Conservation (phyloP, 2,888 invertebrate genomes). For the Heliconius aoede region DNA sequence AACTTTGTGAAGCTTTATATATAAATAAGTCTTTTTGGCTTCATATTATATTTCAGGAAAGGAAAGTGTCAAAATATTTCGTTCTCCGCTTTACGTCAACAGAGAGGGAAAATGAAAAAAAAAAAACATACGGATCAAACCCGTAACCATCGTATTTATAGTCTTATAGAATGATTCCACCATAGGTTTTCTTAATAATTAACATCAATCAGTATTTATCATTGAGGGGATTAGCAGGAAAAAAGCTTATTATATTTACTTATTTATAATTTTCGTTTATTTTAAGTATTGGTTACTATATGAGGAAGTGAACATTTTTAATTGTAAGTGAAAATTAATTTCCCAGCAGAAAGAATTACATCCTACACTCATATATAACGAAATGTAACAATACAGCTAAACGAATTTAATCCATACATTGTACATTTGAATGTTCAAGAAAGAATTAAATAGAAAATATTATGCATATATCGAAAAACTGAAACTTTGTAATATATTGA, state of each 20-base stretch:
- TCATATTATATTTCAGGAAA: background rate
- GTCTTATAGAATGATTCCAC: too few relatives aligned
- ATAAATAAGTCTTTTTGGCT: background rate
- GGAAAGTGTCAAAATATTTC: background rate
- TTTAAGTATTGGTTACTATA: too few relatives aligned
- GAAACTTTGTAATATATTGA: constrained; percentile 27
- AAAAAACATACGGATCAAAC: too few relatives aligned
- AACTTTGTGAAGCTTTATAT: background rate
- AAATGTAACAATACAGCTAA: background rate
- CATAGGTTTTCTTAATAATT: too few relatives aligned
- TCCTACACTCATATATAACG: background rate
- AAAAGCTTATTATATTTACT: too few relatives aligned
- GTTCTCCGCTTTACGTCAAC: background rate
- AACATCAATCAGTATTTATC: too few relatives aligned
- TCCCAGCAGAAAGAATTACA: background rate
- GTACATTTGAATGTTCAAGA: constrained; percentile 2
- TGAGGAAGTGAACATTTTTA: too few relatives aligned
- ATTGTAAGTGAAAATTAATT: too few relatives aligned
- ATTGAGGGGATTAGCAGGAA: too few relatives aligned
- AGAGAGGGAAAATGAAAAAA: too few relatives aligned
- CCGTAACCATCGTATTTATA: too few relatives aligned
- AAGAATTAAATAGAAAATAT: background rate
- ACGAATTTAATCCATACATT: background rate
- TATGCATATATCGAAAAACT: constrained; percentile 17
- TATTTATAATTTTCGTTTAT: too few relatives aligned